phyloP scores from a whole-genome alignment of 2,113 vertebrate species.

The Antigone vipio region DNA sequence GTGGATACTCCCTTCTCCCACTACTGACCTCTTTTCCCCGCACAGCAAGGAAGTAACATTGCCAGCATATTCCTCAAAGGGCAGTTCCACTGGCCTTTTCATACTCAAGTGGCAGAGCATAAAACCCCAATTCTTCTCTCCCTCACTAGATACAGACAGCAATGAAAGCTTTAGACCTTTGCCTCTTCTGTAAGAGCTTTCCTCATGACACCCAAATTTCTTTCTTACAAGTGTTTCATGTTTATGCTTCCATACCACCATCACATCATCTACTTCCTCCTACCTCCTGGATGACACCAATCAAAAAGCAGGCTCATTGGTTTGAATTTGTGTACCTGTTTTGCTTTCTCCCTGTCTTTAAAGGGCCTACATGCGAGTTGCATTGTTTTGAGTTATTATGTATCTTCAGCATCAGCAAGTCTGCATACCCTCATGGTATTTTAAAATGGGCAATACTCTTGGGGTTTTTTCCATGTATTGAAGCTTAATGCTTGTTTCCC shows the following conservation, averaged over 20 bases:
- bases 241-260: not conserved
- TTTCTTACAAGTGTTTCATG: not conserved
- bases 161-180: not conserved
- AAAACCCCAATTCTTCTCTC: not conserved
- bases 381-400: not conserved
- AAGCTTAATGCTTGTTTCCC: not conserved
- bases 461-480: fast-evolving
- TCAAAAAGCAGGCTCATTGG: not conserved
- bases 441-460: not conserved
- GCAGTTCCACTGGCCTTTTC: not conserved
- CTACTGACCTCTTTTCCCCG: not conserved
- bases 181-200: not conserved
- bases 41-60: not conserved
- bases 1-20: not conserved
- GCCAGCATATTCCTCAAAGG: not conserved
- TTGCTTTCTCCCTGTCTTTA: not conserved
- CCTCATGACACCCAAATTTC: not conserved
- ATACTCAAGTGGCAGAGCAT: not conserved
- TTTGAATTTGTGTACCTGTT: not conserved
- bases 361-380: not conserved
- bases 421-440: not conserved
- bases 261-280: not conserved
- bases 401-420: not conserved
- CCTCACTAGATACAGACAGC: not conserved
- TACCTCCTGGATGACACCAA: not conserved